Percentiles rank a stretch among this genome's conserved stretches.
phyloP scores from a whole-genome alignment of 2,113 vertebrate genomes.

The Sinocyclocheilus anophthalmus region DNA sequence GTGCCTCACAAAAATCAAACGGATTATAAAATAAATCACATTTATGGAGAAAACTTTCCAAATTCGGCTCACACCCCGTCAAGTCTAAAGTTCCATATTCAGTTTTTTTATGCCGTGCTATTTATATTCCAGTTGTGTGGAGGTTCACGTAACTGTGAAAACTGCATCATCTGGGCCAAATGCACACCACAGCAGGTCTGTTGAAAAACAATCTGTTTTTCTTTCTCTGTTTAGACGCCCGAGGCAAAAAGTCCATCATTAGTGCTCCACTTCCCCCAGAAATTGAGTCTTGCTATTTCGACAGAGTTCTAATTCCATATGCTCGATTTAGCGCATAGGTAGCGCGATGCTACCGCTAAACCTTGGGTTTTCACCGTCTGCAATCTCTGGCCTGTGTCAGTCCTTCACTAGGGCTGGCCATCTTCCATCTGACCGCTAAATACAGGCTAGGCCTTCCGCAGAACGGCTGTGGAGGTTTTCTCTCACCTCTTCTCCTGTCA shows the following conservation, averaged over 20 bases:
- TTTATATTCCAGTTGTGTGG: slow-evolving; percentile 9
- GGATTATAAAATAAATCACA: slow-evolving; percentile 16
- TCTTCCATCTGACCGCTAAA: slow-evolving; percentile 68
- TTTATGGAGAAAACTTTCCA: slow-evolving; percentile 9
- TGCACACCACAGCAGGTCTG: slow-evolving; percentile 10
- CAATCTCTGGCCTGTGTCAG: slow-evolving; percentile 60
- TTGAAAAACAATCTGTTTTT: slow-evolving; percentile 22
- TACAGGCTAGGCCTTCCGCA: slow-evolving; percentile 58
- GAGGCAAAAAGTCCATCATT: slow-evolving; percentile 25
- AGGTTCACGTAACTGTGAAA: not conserved
- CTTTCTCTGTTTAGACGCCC: slow-evolving; percentile 34
- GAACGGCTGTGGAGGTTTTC: slow-evolving; percentile 49
- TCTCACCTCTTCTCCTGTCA: slow-evolving; percentile 44
- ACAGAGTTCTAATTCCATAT: slow-evolving; percentile 38
- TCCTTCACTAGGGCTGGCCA: slow-evolving; percentile 62
- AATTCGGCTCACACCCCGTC: not conserved
- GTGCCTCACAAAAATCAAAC: slow-evolving; percentile 17
- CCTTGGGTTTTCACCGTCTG: slow-evolving; percentile 45
- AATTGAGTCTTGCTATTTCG: slow-evolving; percentile 21
- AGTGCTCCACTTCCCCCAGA: slow-evolving; percentile 16
- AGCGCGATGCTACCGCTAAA: slow-evolving; percentile 27
- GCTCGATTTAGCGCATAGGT: slow-evolving; percentile 49
- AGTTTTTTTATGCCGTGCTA: not conserved
- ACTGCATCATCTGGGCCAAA: slow-evolving; percentile 12
- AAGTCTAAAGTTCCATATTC: not conserved